Percentiles rank a stretch among this genome's conserved stretches.
Conservation (phyloP, 1,140 invertebrate genomes). For the Apis florea region DNA sequence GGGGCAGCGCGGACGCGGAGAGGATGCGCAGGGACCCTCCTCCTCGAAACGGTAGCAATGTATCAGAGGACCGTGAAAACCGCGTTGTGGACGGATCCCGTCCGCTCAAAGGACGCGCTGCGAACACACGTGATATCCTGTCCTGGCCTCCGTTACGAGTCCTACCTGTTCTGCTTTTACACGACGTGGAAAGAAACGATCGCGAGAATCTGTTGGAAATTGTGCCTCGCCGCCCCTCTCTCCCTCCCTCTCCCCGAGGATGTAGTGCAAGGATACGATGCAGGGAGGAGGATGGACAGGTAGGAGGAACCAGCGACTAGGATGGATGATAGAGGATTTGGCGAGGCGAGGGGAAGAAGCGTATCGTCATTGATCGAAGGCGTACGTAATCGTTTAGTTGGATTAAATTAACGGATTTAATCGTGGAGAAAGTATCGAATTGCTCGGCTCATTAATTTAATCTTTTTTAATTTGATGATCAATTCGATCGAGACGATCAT, state of each 20-base stretch:
- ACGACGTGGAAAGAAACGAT: conserved; percentile 40
- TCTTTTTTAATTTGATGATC: not conserved
- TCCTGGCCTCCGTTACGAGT: conserved; percentile 42
- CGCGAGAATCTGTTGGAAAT: conserved; percentile 36
- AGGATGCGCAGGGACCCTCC: conserved; percentile 22
- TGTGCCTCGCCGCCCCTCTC: no score
- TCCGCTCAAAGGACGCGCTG: conserved; percentile 37
- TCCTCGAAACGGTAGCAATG: conserved; percentile 62
- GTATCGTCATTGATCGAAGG: conserved; percentile 16
- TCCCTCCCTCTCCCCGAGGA: not conserved
- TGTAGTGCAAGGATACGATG: conserved; percentile 17
- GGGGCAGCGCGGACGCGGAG: conserved; percentile 34
- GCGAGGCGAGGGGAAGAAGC: not conserved
- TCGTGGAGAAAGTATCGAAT: not conserved
- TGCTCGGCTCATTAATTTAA: not conserved
- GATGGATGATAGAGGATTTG: conserved; percentile 12
- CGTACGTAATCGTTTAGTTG: not conserved
- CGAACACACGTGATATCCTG: conserved; percentile 46
- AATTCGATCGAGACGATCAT: not conserved
- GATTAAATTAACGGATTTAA: not conserved
- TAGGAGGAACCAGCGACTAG: not conserved
- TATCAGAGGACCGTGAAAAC: conserved; percentile 53
- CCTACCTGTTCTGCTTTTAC: conserved; percentile 29
- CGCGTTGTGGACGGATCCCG: conserved; percentile 32
- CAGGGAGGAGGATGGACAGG: not conserved